These are phyloP conservation scores for Erebia epiphron DNA, from an alignment of 2,888 invertebrate genomes.

Conservation along the genomic window DNA sequence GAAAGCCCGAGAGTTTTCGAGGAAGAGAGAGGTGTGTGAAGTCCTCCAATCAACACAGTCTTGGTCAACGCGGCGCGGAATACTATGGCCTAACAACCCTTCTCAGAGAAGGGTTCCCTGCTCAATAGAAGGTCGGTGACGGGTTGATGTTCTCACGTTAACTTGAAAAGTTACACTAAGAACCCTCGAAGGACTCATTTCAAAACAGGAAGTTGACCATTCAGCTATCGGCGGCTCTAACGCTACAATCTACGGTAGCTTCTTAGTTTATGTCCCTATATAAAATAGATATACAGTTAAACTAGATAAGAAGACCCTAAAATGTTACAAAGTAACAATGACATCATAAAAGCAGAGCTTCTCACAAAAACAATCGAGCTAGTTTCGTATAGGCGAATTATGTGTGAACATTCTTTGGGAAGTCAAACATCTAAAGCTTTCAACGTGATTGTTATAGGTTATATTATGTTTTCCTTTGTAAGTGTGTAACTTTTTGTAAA, in stretches of 20 bases:
- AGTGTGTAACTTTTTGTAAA: not conserved
- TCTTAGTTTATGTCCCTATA: not conserved
- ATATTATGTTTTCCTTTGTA: not conserved
- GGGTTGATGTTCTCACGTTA: too few species aligned
- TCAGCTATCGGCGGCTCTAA: not conserved
- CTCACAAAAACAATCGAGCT: conserved; percentile 28
- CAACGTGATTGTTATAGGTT: not conserved
- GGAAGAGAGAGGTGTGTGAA: too few species aligned
- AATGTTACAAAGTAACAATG: conserved; percentile 20
- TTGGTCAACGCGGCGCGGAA: too few species aligned
- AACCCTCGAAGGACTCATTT: too few species aligned
- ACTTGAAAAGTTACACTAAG: too few species aligned
- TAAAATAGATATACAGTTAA: conserved; percentile 6
- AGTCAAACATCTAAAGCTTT: conserved; percentile 5
- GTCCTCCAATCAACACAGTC: too few species aligned
- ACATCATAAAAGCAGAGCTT: conserved; percentile 25
- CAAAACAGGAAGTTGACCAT: not conserved
- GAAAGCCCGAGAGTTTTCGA: too few species aligned
- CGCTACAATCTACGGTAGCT: conserved; percentile 6
- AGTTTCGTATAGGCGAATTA: conserved; percentile 22
- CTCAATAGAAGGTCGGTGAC: too few species aligned
- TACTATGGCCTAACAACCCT: too few species aligned
- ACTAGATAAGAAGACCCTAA: conserved; percentile 13
- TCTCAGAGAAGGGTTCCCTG: too few species aligned
- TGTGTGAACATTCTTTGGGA: conserved; percentile 29